Percentiles rank a stretch among this genome's conserved stretches.
Conservation (phyloP, 2,888 invertebrate genomes). For the Adelognathus sp. region DNA sequence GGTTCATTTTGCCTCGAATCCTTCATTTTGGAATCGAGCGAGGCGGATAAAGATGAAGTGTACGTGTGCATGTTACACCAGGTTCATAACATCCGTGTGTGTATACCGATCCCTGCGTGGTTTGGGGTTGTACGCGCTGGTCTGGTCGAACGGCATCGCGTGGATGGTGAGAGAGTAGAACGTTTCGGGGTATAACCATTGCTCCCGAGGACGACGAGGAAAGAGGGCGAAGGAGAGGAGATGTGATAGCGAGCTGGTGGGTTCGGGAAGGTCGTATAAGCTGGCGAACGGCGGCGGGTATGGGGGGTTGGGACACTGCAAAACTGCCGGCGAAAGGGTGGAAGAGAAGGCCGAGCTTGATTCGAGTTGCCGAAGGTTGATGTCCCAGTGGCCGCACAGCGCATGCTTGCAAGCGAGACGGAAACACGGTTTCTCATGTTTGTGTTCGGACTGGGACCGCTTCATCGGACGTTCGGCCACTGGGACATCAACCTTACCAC, state of each 20-base stretch:
- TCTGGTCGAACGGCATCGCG: slow-evolving; percentile 67
- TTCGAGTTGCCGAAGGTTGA: neutral
- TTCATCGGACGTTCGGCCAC: too few relatives aligned
- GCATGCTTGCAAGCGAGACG: too few relatives aligned
- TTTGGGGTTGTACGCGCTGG: slow-evolving; percentile 73
- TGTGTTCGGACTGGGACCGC: too few relatives aligned
- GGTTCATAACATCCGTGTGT: slow-evolving; percentile 9
- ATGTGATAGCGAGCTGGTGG: slow-evolving; percentile 4
- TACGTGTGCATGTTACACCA: slow-evolving; percentile 2
- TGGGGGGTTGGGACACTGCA: slow-evolving; percentile 43
- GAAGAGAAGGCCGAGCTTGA: slow-evolving; percentile 34
- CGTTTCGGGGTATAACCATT: slow-evolving; percentile 9
- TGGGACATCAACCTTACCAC: too few relatives aligned
- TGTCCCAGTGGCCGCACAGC: too few relatives aligned
- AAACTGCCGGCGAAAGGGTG: slow-evolving; percentile 38
- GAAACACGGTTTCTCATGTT: too few relatives aligned
- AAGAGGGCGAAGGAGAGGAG: neutral
- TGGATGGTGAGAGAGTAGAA: slow-evolving; percentile 5
- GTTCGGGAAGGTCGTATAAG: slow-evolving; percentile 77
- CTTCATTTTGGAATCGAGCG: too few relatives aligned
- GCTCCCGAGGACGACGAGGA: slow-evolving; percentile 20
- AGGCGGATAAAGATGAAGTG: slow-evolving; percentile 7
- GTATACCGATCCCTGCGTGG: slow-evolving; percentile 62
- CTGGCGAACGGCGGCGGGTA: slow-evolving; percentile 64
- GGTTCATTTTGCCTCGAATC: too few relatives aligned